phyloP scores from a whole-genome alignment of 2,888 invertebrate genomes.

The Melinopterus prodromus region DNA sequence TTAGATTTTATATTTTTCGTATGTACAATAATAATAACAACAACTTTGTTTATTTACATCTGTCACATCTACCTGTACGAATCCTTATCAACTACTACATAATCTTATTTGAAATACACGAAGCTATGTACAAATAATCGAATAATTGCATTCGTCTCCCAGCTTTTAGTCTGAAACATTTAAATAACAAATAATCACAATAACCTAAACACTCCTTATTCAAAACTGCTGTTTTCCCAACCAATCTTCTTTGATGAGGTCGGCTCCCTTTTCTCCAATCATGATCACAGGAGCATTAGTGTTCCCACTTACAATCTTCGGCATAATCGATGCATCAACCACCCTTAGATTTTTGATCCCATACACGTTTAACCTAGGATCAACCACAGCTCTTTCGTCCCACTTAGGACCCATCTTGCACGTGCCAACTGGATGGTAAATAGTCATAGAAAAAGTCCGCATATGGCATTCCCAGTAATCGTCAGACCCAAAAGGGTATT shows the following conservation, averaged over 20 bases:
- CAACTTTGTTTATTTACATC: too few relatives aligned
- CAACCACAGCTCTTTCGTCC: constrained; percentile 84
- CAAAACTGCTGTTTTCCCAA: constrained; percentile 48
- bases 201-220: constrained; percentile 12
- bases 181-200: background rate
- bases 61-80: too few relatives aligned
- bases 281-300: constrained; percentile 93
- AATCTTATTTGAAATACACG: too few relatives aligned
- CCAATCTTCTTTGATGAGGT: constrained; percentile 88
- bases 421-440: constrained; percentile 89
- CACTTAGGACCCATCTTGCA: constrained; percentile 87
- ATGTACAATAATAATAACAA: too few relatives aligned
- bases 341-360: constrained; percentile 82
- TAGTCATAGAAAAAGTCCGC: constrained; percentile 87
- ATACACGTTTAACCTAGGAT: constrained; percentile 78
- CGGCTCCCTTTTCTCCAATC: constrained; percentile 90
- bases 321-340: constrained; percentile 90
- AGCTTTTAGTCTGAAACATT: too few relatives aligned
- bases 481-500: constrained; percentile 77
- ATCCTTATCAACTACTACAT: too few relatives aligned
- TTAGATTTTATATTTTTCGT: too few relatives aligned
- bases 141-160: too few relatives aligned
- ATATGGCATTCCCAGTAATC: constrained; percentile 89
- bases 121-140: too few relatives aligned
- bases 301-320: constrained; percentile 87